Evolutionary conservation across 1,140 invertebrate genomes (phyloP).

Genomic region (Orchesella cincta): DNA sequence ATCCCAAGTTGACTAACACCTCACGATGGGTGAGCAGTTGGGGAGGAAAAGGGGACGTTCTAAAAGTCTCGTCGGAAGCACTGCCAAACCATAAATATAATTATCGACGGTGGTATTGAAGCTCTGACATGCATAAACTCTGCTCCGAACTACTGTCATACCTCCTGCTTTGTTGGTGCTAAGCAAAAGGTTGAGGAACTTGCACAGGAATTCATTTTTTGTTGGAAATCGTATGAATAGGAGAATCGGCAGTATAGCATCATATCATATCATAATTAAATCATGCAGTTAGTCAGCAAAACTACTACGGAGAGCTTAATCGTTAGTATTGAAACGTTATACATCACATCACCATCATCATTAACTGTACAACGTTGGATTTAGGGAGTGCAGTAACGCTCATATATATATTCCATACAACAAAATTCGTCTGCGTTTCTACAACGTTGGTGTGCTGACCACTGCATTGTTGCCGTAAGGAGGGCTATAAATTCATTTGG

Average conservation of each 20-base stretch:
- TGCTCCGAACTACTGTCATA: background rate
- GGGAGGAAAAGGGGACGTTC: no score
- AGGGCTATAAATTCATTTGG: background rate
- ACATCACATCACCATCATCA: background rate
- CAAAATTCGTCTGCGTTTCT: background rate
- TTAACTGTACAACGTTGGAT: no score
- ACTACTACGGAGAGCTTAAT: background rate
- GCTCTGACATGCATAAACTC: background rate
- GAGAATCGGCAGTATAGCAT: background rate
- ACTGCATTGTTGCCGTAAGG: background rate
- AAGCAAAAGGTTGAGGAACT: background rate
- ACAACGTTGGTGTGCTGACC: background rate
- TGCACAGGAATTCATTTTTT: background rate
- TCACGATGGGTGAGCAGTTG: no score
- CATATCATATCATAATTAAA: background rate
- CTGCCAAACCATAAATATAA: background rate
- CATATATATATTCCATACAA: no score
- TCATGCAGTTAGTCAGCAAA: background rate
- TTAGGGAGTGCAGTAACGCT: no score
- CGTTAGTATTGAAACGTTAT: background rate
- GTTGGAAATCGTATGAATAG: background rate
- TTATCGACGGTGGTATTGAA: background rate
- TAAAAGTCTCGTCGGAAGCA: background rate
- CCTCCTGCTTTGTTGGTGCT: background rate
- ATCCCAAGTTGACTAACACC: no score